Evolutionary conservation across 2,797 vertebrate genomes (phyloP).

Genomic region (Micropoecilia bifurca): DNA sequence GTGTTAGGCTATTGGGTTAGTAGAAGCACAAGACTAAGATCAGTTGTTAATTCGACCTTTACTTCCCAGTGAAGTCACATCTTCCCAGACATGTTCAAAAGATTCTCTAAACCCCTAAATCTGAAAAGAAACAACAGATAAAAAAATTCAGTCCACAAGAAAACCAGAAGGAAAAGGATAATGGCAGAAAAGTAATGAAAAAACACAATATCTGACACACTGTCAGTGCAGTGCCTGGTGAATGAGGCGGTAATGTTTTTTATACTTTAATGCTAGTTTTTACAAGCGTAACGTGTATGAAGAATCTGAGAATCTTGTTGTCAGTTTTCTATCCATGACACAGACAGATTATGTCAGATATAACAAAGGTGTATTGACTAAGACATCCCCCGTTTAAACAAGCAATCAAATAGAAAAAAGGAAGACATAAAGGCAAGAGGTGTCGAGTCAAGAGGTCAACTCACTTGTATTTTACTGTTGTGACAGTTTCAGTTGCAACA

Average conservation of each 20-base stretch:
- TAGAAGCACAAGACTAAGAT: slow-evolving; percentile 30
- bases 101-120: slow-evolving; percentile 81
- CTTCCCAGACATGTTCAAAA: slow-evolving; percentile 70
- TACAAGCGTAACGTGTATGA: background rate
- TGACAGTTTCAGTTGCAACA: slow-evolving; percentile 89
- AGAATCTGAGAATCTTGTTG: background rate
- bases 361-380: background rate
- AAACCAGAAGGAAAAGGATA: slow-evolving; percentile 46
- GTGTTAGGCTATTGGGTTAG: slow-evolving; percentile 43
- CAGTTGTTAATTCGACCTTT: slow-evolving; percentile 55
- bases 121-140: slow-evolving; percentile 72
- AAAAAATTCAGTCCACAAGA: slow-evolving; percentile 59
- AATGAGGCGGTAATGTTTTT: background rate
- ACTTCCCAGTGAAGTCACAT: slow-evolving; percentile 62
- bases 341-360: background rate
- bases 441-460: slow-evolving; percentile 53
- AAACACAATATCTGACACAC: background rate
- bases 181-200: slow-evolving; percentile 1
- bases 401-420: slow-evolving; percentile 23
- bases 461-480: slow-evolving; percentile 93
- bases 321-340: background rate
- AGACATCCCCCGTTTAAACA: slow-evolving; percentile 1
- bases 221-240: background rate
- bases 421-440: slow-evolving; percentile 5
- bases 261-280: background rate